Evolutionary conservation across 1,140 invertebrate species (phyloP), one percentile per base, ranked within the genome.

Genomic region (Andricus grossulariae): DNA sequence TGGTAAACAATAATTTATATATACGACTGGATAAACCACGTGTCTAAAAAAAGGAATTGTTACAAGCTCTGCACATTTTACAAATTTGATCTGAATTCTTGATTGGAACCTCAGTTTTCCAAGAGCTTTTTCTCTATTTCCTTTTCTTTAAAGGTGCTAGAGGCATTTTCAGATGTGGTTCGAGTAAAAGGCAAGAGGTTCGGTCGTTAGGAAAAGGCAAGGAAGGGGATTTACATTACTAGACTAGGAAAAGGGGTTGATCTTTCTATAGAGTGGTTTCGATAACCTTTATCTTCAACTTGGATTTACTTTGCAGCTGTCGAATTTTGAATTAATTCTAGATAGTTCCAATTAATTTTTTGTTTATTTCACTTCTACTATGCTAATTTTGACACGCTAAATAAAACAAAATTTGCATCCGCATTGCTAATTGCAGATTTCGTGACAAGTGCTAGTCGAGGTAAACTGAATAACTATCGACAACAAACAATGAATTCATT

Each of bases 141-240:
- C 52, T 32, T 54, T 54, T 19, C n/a, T 54, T 54, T 54, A 54
- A 54, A 54, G 52, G 52, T 54, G 52, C 52, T 54, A 18, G 52
- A 54, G 52, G 52, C 52, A 54, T 54, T 54, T 54, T 54, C 0
- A 54, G n/a, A 18, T 54, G 16, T 45, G 10, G 7, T 19, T 54
- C 52, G 52, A 54, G 52, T 19, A 19, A 54, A 54, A 54, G 52
- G 11, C 2, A 54, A 54, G 52, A 18, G 52, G 7, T 45, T 45
- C 39, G 39, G 2, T 54, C 52, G 52, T 54, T 54, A 54, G 18
- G n/a, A 19, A 19, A 19, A 19, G 52, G n/a, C 13, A 54, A 54
- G n/a, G 52, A 54, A n/a, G 52, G 8, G 52, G 52, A 54, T 54
- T 54, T 54, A 18, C 52, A 54, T 54, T 54, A 54, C 52, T 19